phyloP scores from a whole-genome alignment of 1,140 invertebrate species.

The Steinernema feltiae region DNA sequence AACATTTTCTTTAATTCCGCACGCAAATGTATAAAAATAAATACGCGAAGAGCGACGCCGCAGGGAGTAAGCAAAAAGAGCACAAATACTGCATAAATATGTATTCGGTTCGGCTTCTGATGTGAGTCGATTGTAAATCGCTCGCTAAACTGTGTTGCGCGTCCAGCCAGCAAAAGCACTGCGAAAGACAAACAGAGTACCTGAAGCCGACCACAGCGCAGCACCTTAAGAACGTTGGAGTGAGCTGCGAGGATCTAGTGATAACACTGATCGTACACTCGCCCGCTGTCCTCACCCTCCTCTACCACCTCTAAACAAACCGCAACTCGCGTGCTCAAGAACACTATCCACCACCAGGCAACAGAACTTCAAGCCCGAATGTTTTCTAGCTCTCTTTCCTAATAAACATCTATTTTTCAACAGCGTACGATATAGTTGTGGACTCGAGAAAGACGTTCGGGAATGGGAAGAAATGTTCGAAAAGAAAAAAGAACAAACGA shows the following conservation, averaged over 20 bases:
- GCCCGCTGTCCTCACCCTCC: background rate
- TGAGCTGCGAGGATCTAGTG: background rate
- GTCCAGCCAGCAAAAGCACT: background rate
- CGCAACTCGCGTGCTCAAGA: background rate
- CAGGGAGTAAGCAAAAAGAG: background rate
- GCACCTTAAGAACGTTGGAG: background rate
- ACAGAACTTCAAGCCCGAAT: background rate
- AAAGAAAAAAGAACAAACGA: background rate
- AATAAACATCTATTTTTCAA: too few relatives aligned
- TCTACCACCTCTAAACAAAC: background rate
- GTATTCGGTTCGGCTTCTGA: background rate
- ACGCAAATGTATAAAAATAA: background rate
- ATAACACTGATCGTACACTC: constrained; percentile 12
- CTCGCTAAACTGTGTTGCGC: background rate
- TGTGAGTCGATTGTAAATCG: constrained; percentile 2
- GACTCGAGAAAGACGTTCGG: too few relatives aligned
- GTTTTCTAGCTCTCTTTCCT: background rate
- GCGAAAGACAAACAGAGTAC: background rate
- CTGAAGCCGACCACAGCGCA: background rate
- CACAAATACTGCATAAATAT: background rate
- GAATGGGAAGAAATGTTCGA: background rate
- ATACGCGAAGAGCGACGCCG: background rate
- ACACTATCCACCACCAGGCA: background rate
- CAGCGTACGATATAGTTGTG: too few relatives aligned
- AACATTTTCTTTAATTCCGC: background rate